Evolutionary conservation across 2,797 vertebrate genomes (phyloP).

Genomic region (Enteromius argenteus): DNA sequence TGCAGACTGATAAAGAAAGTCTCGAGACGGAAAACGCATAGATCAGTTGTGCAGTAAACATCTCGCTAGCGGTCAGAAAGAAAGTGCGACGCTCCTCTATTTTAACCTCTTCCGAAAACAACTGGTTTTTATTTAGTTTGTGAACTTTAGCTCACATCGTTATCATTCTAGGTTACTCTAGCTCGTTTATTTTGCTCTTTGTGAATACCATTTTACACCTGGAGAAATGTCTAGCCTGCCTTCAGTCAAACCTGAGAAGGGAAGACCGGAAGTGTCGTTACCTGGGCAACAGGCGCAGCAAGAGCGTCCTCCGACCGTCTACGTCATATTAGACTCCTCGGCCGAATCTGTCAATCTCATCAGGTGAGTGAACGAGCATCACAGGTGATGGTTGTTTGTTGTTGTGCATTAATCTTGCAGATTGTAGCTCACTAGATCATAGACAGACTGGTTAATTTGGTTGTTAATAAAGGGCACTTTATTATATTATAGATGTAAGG

Average conservation of each 20-base stretch:
- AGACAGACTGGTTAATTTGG: not conserved
- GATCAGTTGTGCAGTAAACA: not conserved
- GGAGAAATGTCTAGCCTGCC: conserved; percentile 64
- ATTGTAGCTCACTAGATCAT: not conserved
- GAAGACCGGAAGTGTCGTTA: conserved; percentile 45
- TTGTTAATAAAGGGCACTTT: not conserved
- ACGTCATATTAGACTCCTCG: conserved; percentile 76
- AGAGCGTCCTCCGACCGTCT: conserved; percentile 75
- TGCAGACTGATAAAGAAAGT: not conserved
- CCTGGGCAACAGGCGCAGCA: conserved; percentile 56
- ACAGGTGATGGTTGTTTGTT: not conserved
- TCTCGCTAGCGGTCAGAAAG: not conserved
- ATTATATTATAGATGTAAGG: not conserved
- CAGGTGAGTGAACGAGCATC: conserved; percentile 69
- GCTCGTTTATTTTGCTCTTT: not conserved
- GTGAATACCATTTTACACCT: not conserved
- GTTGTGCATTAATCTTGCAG: not conserved
- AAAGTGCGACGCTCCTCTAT: not conserved
- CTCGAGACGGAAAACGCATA: not conserved
- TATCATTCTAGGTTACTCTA: conserved; percentile 15
- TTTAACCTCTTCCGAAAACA: not conserved
- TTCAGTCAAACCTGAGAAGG: conserved; percentile 49
- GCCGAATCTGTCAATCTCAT: conserved; percentile 75
- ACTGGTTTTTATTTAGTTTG: not conserved
- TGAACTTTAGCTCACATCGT: not conserved